A percentile compares a stretch with the other conserved stretches of the same genome.
Conservation (phyloP, 2,113 vertebrate genomes). For the Crotalus viridis region DNA sequence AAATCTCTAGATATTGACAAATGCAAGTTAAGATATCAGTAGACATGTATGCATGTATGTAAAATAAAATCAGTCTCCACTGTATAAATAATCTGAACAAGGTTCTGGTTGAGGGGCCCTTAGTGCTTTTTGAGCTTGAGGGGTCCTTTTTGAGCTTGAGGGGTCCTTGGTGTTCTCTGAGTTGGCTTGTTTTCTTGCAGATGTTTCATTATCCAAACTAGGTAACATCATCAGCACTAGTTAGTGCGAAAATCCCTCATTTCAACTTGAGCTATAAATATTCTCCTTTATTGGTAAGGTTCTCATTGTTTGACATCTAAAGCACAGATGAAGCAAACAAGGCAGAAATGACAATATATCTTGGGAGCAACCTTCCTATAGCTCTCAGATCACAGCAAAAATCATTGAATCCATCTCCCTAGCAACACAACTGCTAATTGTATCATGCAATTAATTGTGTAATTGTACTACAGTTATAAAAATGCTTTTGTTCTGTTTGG, state of each 20-base stretch:
- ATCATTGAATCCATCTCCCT: constrained; percentile 35
- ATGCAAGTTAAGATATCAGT: constrained; percentile 37
- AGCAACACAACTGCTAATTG: constrained; percentile 30
- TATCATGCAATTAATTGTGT: constrained; percentile 46
- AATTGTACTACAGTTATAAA: constrained; percentile 43
- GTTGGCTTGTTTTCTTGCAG: neutral
- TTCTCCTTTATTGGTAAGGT: neutral
- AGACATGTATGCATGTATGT: neutral
- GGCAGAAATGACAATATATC: constrained; percentile 36
- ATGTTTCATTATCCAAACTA: neutral
- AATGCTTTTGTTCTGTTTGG: constrained; percentile 34
- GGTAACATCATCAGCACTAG: neutral
- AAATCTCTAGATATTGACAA: constrained; percentile 34
- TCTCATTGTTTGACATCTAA: constrained; percentile 16
- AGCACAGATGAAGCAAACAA: constrained; percentile 38
- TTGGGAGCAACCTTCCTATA: constrained; percentile 46
- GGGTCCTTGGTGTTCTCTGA: neutral
- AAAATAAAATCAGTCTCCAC: neutral
- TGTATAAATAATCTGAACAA: neutral
- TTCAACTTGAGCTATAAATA: neutral
- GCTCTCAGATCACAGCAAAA: constrained; percentile 17
- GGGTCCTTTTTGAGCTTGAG: too few species aligned
- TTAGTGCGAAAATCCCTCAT: neutral
- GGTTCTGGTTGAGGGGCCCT: neutral
- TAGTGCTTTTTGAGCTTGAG: too few species aligned